phyloP scores from a whole-genome alignment of 2,113 vertebrate genomes.

The Clarias macrocephalus region DNA sequence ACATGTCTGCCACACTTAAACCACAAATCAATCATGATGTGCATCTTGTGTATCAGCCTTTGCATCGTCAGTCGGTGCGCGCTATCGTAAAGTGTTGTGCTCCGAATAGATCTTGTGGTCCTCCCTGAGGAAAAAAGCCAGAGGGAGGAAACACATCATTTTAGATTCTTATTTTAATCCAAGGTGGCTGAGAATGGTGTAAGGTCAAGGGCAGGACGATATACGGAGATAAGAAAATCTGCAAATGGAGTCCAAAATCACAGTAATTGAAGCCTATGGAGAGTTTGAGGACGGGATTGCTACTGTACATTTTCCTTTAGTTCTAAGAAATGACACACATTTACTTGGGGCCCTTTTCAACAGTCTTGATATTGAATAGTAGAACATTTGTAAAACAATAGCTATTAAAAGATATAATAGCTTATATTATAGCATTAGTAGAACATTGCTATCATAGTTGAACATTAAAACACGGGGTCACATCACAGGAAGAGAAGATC shows the following conservation, averaged over 20 bases:
- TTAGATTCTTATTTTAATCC: not conserved
- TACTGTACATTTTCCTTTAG: not conserved
- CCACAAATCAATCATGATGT: slow-evolving; percentile 13
- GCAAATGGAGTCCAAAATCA: not conserved
- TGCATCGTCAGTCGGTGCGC: not conserved
- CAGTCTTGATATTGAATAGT: not conserved
- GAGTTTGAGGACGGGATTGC: not conserved
- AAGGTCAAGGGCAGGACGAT: not conserved
- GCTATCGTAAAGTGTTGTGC: not conserved
- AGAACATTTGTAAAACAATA: not conserved
- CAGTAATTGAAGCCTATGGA: not conserved
- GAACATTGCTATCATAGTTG: not conserved
- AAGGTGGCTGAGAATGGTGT: not conserved
- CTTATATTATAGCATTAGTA: no score
- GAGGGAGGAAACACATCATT: not conserved
- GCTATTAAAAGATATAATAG: no score
- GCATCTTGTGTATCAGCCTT: slow-evolving; percentile 9
- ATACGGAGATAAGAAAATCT: slow-evolving; percentile 1
- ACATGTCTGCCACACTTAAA: slow-evolving; percentile 5
- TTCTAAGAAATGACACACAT: not conserved
- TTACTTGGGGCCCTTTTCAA: not conserved
- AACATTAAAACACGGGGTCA: not conserved
- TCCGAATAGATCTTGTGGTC: not conserved
- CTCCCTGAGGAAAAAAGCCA: not conserved
- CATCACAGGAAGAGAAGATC: not conserved